Evolutionary conservation across 2,888 invertebrate species (phyloP).

Genomic region (Galerucella calmariensis): DNA sequence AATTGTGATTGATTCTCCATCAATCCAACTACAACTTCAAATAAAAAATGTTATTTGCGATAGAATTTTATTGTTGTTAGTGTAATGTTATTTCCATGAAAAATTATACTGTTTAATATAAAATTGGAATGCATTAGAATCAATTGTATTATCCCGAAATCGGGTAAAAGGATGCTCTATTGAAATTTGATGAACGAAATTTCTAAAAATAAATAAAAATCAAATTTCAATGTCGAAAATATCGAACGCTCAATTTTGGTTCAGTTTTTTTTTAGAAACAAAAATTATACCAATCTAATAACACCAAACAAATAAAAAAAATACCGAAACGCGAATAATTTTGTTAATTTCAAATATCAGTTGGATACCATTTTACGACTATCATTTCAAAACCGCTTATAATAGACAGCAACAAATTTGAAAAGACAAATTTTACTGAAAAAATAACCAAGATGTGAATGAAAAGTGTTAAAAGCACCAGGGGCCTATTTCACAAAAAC

Average conservation of each 20-base stretch:
- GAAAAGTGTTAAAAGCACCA: too few relatives aligned
- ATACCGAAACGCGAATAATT: neutral
- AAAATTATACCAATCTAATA: conserved; percentile 27
- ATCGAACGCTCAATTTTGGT: neutral
- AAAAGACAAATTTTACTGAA: neutral
- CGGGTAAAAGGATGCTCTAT: neutral
- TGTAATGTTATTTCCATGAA: too few relatives aligned
- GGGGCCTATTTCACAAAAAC: too few relatives aligned
- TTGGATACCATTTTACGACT: conserved; percentile 22
- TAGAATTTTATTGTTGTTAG: too few relatives aligned
- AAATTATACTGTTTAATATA: neutral
- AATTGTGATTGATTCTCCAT: too few relatives aligned
- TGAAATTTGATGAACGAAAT: conserved; percentile 22
- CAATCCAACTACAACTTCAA: too few relatives aligned
- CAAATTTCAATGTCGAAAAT: conserved; percentile 21
- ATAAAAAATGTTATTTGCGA: too few relatives aligned
- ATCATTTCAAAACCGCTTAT: conserved; percentile 3
- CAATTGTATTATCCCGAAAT: neutral
- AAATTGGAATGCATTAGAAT: conserved; percentile 6
- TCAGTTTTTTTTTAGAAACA: conserved; percentile 20
- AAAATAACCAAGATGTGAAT: too few relatives aligned
- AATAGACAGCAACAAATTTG: neutral
- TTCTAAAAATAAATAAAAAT: conserved; percentile 18
- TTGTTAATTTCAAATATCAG: conserved; percentile 9
- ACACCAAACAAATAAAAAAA: conserved; percentile 8